Percentiles rank a stretch among this genome's conserved stretches.
phyloP scores from a whole-genome alignment of 2,797 vertebrate genomes.

The Paramormyrops hopkinsi region DNA sequence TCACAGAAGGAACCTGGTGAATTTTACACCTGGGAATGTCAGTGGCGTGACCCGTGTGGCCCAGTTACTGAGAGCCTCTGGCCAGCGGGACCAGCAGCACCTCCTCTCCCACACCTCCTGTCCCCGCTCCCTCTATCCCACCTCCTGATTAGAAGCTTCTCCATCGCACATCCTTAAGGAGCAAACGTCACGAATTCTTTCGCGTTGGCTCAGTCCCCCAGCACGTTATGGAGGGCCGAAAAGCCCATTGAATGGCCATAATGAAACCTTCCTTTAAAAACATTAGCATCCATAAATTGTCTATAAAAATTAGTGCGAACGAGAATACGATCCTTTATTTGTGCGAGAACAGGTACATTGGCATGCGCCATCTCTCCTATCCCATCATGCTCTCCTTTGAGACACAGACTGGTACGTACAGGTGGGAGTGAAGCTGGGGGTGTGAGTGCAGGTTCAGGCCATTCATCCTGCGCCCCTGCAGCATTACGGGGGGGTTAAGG shows the following conservation, averaged over 20 bases:
- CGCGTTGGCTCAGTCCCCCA: background rate
- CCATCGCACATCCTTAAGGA: background rate
- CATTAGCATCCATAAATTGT: background rate
- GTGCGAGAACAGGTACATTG: background rate
- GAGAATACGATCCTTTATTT: background rate
- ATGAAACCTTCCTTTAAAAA: background rate
- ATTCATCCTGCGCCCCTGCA: background rate
- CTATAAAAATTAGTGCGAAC: background rate
- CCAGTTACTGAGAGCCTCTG: background rate
- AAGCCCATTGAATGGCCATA: background rate
- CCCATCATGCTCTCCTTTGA: background rate
- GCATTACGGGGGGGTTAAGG: background rate
- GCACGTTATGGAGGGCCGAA: background rate
- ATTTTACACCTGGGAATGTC: background rate
- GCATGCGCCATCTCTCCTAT: background rate
- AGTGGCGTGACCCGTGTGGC: background rate
- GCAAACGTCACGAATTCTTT: conserved; percentile 30
- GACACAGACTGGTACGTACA: background rate
- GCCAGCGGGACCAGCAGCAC: background rate
- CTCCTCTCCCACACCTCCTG: background rate
- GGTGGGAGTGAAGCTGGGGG: background rate
- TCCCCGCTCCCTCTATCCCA: background rate
- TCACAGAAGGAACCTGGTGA: background rate
- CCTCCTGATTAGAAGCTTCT: conserved; percentile 22
- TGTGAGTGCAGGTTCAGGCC: background rate